phyloP scores from a whole-genome alignment of 1,140 invertebrate genomes.

The Calycopis cecrops region DNA sequence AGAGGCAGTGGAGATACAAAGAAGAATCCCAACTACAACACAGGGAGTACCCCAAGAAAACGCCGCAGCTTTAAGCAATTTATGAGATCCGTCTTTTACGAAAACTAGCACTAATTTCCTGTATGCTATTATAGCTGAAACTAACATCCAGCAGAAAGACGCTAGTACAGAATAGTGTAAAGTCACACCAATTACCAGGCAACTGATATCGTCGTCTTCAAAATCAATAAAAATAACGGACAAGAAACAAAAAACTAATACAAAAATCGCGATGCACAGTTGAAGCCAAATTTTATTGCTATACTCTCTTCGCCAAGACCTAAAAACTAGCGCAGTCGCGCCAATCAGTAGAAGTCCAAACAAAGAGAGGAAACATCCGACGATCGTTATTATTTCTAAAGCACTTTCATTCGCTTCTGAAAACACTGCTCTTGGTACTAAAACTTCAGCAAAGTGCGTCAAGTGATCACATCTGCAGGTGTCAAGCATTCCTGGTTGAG shows the following conservation, averaged over 20 bases:
- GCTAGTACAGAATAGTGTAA: constrained; percentile 68
- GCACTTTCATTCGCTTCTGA: constrained; percentile 42
- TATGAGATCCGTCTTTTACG: constrained; percentile 60
- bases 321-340: constrained; percentile 62
- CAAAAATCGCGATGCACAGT: constrained; percentile 58
- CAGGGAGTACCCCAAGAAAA: constrained; percentile 66
- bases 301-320: constrained; percentile 67
- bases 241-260: constrained; percentile 56
- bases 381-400: constrained; percentile 57
- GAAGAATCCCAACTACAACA: constrained; percentile 55
- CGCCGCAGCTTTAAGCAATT: constrained; percentile 60
- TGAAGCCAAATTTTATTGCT: constrained; percentile 74
- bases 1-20: constrained; percentile 50
- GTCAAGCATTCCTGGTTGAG: constrained; percentile 41
- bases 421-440: constrained; percentile 48
- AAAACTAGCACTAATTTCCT: constrained; percentile 66
- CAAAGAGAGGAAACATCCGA: constrained; percentile 65
- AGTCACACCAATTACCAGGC: constrained; percentile 58
- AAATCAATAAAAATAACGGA: constrained; percentile 51
- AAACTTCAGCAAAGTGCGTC: constrained; percentile 72
- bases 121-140: constrained; percentile 69
- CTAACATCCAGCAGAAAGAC: constrained; percentile 75
- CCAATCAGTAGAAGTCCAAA: constrained; percentile 61
- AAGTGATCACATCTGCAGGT: constrained; percentile 69
- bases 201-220: constrained; percentile 38